Evolutionary conservation across 2,113 vertebrate species (phyloP).

Genomic region (Lagopus muta): DNA sequence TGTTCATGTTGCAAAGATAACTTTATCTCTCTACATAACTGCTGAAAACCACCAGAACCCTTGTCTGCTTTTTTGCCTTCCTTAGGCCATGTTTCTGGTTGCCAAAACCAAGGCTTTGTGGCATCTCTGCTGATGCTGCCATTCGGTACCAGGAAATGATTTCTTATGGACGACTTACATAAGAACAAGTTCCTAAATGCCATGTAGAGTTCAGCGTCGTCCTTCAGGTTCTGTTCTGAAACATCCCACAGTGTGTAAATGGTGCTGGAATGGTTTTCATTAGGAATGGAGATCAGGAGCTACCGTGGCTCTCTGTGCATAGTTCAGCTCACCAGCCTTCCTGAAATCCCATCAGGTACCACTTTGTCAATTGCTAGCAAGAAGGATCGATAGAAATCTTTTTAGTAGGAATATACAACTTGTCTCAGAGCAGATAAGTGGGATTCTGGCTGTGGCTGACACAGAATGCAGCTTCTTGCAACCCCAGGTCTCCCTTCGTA

Average conservation of each 20-base stretch:
- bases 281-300: not conserved
- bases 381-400: slow-evolving; percentile 6
- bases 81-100: not conserved
- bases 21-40: not conserved
- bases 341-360: not conserved
- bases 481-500: not conserved
- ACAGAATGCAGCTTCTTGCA: not conserved
- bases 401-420: not conserved
- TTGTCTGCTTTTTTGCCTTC: not conserved
- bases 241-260: not conserved
- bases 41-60: not conserved
- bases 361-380: not conserved
- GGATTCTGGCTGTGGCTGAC: not conserved
- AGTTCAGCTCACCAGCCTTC: not conserved
- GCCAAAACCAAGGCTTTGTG: not conserved
- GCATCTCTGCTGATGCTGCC: not conserved
- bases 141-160: slow-evolving; percentile 4
- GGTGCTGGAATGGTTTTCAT: not conserved
- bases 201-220: not conserved
- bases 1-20: slow-evolving; percentile 17
- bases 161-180: not conserved
- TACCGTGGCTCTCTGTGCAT: not conserved
- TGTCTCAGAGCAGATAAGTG: not conserved
- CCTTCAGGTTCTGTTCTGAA: not conserved
- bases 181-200: slow-evolving; percentile 16